Base-by-base conservation (phyloP, 1,140 invertebrate species). In the Solenopsis invicta region DNA sequence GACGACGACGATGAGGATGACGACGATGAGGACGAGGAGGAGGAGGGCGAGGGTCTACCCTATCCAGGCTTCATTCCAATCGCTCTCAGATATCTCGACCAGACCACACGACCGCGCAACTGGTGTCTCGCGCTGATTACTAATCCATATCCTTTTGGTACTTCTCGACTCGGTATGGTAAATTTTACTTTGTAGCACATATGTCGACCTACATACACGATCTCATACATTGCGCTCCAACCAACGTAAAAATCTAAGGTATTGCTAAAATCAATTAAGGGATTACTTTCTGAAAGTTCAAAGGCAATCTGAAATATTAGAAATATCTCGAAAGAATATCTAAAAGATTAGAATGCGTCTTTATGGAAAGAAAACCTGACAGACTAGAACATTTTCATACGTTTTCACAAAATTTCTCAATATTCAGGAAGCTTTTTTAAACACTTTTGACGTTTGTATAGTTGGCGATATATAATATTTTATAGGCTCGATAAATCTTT, bases 101-200 rank as follows among this genome's bases (percentile, higher is more conserved):
- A 99, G 94, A 97, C 96, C 56, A 98, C 98, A 82, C 96, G 97
- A 77, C 97, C 98, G 48, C 96, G 99, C 93, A 98, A 97, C 95
- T 98, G 98, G 97, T 99, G 99, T 96, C 97, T 99, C 89, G 97
- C 97, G 90, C 97, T 99, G 95, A 99, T 99, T 95, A 99, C 98
- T 66, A 99, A 99, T 97, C 98, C 98, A 99, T 99, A 99, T 99
- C 98, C 98, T 99, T 99, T 99, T 97, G 93, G 95, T 91, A 88
- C 78, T 87, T 52, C 54, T 64, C 41, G 29, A 77, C 37, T 62
- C 6, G 45, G 45, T 59, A 61, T 18, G 29, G 2, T 37, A 67
- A 9, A 61, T 21, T 24, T 29, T 21, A 24, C 56, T 71, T 82
- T 74, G 6, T 24, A 24, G 18, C 24, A 74, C 24, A 16, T 29